Conservation (phyloP, 2,888 invertebrate genomes). For the Platerodrilus igneus region DNA sequence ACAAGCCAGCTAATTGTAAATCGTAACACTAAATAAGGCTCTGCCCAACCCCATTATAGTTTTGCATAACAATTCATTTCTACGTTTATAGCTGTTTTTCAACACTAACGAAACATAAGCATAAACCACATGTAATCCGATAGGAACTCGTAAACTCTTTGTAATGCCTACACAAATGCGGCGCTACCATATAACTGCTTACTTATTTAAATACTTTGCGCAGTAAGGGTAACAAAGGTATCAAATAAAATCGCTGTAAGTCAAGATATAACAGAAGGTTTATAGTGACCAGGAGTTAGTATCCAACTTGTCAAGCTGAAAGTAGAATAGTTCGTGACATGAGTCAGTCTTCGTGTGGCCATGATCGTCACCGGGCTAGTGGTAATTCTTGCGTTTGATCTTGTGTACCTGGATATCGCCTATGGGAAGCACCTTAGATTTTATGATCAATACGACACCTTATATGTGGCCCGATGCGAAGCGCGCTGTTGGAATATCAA, state of each 20-base stretch:
- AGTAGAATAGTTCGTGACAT: constrained; percentile 33
- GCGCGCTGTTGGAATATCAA: constrained; percentile 51
- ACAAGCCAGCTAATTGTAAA: too few relatives aligned
- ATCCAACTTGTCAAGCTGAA: constrained; percentile 32
- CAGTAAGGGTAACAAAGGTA: constrained; percentile 12
- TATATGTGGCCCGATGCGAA: constrained; percentile 59
- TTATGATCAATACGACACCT: constrained; percentile 50
- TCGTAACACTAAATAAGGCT: too few relatives aligned
- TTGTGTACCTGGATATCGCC: constrained; percentile 38
- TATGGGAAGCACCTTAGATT: constrained; percentile 47
- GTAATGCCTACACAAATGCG: too few relatives aligned
- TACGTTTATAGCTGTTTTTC: too few relatives aligned
- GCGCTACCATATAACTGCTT: too few relatives aligned
- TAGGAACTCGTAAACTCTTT: too few relatives aligned
- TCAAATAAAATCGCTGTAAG: constrained; percentile 7
- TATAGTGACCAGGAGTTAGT: constrained; percentile 29
- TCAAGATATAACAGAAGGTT: constrained; percentile 18
- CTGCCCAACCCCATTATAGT: too few relatives aligned
- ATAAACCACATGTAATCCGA: too few relatives aligned
- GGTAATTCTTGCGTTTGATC: constrained; percentile 25
- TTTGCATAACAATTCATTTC: too few relatives aligned
- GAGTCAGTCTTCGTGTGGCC: constrained; percentile 31
- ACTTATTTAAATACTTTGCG: too few relatives aligned
- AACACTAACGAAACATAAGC: too few relatives aligned
- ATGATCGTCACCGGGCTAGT: constrained; percentile 25